phyloP scores from a whole-genome alignment of 2,113 vertebrate species.

The Lepisosteus osseus region DNA sequence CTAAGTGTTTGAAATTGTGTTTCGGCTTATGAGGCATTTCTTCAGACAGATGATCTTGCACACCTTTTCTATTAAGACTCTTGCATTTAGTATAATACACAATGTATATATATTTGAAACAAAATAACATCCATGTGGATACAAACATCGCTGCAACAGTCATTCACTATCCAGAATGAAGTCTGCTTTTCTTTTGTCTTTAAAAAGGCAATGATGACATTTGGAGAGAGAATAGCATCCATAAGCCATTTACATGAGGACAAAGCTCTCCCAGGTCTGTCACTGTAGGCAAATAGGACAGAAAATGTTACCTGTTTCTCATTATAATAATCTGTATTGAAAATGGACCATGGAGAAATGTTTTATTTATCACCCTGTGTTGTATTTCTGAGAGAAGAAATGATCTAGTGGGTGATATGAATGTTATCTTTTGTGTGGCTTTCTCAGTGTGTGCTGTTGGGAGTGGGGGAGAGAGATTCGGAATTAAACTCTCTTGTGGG shows the following conservation, averaged over 20 bases:
- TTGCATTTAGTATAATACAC: slow-evolving; percentile 24
- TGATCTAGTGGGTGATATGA: too few species aligned
- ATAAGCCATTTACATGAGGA: slow-evolving; percentile 46
- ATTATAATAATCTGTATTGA: slow-evolving; percentile 19
- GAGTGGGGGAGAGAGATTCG: too few species aligned
- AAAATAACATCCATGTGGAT: slow-evolving; percentile 31
- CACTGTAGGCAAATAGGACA: slow-evolving; percentile 18
- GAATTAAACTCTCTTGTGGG: too few species aligned
- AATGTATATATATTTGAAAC: slow-evolving; percentile 26
- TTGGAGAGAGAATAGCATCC: slow-evolving; percentile 41
- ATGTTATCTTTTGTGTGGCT: too few species aligned
- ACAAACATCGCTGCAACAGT: slow-evolving; percentile 36
- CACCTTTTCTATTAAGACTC: too few species aligned
- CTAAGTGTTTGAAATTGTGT: too few species aligned
- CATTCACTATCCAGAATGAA: slow-evolving; percentile 36
- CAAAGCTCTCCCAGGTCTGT: slow-evolving; percentile 32
- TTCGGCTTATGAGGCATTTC: too few species aligned
- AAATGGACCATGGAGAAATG: not conserved
- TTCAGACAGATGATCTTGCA: too few species aligned
- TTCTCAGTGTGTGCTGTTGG: too few species aligned
- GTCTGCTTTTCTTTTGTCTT: slow-evolving; percentile 38
- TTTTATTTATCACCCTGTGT: too few species aligned
- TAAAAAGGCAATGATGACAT: slow-evolving; percentile 39
- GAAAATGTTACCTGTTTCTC: slow-evolving; percentile 39
- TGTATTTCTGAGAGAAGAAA: too few species aligned